phyloP scores from a whole-genome alignment of 2,797 vertebrate species.

The Oryzias sinensis region DNA sequence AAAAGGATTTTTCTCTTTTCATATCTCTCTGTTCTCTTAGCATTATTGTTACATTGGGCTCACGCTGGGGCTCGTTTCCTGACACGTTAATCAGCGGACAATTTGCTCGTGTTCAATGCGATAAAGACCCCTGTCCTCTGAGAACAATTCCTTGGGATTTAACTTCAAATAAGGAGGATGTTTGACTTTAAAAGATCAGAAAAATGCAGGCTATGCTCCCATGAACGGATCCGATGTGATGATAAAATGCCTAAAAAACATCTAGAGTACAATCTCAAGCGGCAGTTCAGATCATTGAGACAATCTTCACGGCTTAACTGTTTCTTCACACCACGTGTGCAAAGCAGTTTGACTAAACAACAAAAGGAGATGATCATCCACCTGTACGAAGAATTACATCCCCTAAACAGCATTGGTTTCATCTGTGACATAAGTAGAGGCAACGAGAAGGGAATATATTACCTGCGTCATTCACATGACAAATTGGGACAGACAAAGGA shows the following conservation, averaged over 20 bases:
- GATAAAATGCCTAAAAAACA: background rate
- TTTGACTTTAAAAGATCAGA: constrained; percentile 24
- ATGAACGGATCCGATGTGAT: constrained; percentile 9
- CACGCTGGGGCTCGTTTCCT: constrained; percentile 35
- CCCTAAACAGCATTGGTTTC: constrained; percentile 43
- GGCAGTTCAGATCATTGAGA: background rate
- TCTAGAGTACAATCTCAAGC: background rate
- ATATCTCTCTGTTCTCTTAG: constrained; percentile 52
- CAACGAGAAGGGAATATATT: constrained; percentile 33
- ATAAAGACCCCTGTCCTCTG: constrained; percentile 52
- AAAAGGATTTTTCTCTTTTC: constrained; percentile 62
- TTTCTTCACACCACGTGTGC: background rate
- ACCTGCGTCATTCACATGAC: constrained; percentile 56
- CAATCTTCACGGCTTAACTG: background rate
- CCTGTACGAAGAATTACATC: constrained; percentile 30
- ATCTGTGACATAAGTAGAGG: constrained; percentile 37
- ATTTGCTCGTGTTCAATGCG: constrained; percentile 58
- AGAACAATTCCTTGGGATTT: constrained; percentile 28
- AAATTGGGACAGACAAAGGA: constrained; percentile 57
- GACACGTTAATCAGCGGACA: constrained; percentile 68
- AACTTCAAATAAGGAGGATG: constrained; percentile 44
- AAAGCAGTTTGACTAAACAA: constrained; percentile 30
- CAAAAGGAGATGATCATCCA: constrained; percentile 33
- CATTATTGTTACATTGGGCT: constrained; percentile 42
- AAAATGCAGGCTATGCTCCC: constrained; percentile 11